These are phyloP conservation scores for Bubo scandiacus DNA, from an alignment of 2,113 vertebrate genomes.

Conservation along the genomic window DNA sequence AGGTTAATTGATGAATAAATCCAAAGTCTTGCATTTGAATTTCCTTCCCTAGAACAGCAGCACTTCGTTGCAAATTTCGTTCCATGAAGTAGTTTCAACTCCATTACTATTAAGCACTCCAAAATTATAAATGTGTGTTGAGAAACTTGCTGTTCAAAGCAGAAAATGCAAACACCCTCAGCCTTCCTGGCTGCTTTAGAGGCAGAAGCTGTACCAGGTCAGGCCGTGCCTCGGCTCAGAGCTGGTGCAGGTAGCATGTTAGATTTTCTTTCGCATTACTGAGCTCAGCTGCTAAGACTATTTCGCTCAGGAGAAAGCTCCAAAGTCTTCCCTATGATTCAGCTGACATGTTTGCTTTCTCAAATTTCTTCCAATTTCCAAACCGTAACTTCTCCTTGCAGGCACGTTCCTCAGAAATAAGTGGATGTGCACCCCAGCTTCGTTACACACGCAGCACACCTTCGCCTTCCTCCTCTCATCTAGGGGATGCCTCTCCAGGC, in stretches of 20 bases:
- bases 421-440: not conserved
- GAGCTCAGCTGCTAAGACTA: not conserved
- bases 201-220: not conserved
- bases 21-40: not conserved
- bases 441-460: accelerated
- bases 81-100: not conserved
- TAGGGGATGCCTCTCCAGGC: not conserved
- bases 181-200: not conserved
- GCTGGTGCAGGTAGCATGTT: accelerated
- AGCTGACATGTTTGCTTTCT: not conserved
- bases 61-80: not conserved
- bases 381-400: not conserved
- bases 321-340: not conserved
- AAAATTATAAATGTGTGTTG: not conserved
- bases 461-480: not conserved
- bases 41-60: not conserved
- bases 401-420: accelerated
- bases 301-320: not conserved
- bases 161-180: not conserved
- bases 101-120: not conserved
- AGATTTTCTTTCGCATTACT: not conserved
- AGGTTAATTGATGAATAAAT: not conserved
- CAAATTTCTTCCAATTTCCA: not conserved
- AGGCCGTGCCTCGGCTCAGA: not conserved
- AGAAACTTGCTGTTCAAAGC: not conserved